These are phyloP conservation scores for Thalassaphorura encarpata DNA, from an alignment of 1,140 invertebrate species.

Conservation along the genomic window DNA sequence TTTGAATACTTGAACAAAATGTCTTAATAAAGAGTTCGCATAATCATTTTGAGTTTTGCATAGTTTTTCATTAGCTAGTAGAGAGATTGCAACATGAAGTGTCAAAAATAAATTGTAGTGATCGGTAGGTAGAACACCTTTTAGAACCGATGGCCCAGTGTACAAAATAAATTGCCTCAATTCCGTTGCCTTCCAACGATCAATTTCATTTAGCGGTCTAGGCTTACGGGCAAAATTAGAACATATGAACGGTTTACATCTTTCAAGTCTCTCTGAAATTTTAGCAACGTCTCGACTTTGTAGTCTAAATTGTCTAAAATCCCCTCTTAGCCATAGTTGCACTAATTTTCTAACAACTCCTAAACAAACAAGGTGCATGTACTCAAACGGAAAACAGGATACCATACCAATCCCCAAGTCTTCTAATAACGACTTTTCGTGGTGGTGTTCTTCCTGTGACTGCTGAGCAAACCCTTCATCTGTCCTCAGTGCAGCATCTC, in stretches of 20 bases:
- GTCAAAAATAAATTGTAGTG: slow-evolving; percentile 15
- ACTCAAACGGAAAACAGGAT: not conserved
- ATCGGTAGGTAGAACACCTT: slow-evolving; percentile 2
- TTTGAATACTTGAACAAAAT: slow-evolving; percentile 34
- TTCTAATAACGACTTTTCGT: not conserved
- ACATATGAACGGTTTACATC: not conserved
- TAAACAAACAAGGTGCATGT: slow-evolving; percentile 6
- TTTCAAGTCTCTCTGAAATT: not conserved
- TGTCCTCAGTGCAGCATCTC: slow-evolving; percentile 21
- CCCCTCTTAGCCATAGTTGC: slow-evolving; percentile 30
- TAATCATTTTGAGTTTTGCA: slow-evolving; percentile 20
- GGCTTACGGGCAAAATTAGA: slow-evolving; percentile 20
- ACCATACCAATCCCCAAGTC: not conserved
- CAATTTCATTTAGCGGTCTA: slow-evolving; percentile 8
- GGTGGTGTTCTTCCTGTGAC: slow-evolving; percentile 10
- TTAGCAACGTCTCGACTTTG: not conserved
- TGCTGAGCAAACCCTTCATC: slow-evolving; percentile 32
- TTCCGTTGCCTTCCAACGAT: slow-evolving; percentile 25
- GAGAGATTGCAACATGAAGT: slow-evolving; percentile 23
- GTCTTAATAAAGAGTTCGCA: slow-evolving; percentile 33
- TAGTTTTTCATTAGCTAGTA: slow-evolving; percentile 13
- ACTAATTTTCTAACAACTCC: slow-evolving; percentile 23
- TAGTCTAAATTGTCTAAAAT: not conserved
- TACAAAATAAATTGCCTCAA: slow-evolving; percentile 24
- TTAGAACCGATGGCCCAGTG: slow-evolving; percentile 15